Conservation (phyloP, 2,113 vertebrate species). For the Mirounga angustirostris region DNA sequence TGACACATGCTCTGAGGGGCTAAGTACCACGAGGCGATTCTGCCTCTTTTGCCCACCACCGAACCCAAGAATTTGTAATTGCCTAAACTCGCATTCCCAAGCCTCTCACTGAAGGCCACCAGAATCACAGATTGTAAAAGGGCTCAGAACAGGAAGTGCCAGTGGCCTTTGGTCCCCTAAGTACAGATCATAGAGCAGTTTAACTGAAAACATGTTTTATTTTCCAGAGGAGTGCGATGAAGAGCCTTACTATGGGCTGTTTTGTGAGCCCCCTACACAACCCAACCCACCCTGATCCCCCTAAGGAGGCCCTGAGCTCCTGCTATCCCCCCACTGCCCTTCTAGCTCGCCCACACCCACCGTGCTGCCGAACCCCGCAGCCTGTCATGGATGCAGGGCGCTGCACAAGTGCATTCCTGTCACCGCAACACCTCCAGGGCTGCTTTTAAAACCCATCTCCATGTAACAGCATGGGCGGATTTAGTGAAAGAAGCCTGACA, state of each 20-base stretch:
- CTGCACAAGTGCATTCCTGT: not conserved
- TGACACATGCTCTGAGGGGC: not conserved
- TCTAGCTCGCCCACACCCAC: not conserved
- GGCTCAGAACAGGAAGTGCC: not conserved
- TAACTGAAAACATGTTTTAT: not conserved
- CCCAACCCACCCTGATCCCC: not conserved
- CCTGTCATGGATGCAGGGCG: not conserved
- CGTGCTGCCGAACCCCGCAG: too few relatives aligned
- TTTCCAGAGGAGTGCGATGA: not conserved
- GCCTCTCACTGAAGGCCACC: not conserved
- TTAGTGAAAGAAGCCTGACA: not conserved
- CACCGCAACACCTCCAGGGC: not conserved
- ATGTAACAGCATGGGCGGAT: not conserved
- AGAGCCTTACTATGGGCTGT: not conserved
- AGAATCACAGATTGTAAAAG: not conserved
- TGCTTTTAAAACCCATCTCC: not conserved
- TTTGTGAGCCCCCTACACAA: not conserved
- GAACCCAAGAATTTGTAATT: not conserved
- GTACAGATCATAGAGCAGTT: not conserved
- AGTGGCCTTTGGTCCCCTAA: not conserved
- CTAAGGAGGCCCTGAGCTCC: not conserved
- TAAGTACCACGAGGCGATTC: too few relatives aligned
- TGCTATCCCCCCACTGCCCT: fast-evolving
- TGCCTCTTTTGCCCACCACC: not conserved
- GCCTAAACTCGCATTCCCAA: not conserved